phyloP scores from a whole-genome alignment of 2,797 vertebrate species.

The Takifugu rubripes region DNA sequence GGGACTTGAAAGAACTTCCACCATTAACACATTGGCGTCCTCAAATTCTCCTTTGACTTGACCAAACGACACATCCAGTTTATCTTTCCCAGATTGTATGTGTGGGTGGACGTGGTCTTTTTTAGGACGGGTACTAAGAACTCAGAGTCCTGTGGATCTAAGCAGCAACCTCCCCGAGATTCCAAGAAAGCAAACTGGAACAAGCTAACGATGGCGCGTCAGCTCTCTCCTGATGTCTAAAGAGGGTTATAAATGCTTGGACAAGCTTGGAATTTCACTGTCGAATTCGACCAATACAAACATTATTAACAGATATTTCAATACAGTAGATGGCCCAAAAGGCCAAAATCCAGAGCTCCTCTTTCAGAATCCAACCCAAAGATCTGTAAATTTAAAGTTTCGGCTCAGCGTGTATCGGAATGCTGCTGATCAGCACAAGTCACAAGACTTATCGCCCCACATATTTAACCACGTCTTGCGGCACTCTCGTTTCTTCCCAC shows the following conservation, averaged over 20 bases:
- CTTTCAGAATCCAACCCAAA: too few species aligned
- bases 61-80: neutral
- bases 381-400: too few species aligned
- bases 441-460: constrained; percentile 58
- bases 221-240: neutral
- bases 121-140: neutral
- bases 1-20: neutral
- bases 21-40: constrained; percentile 21
- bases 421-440: constrained; percentile 62
- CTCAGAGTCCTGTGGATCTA: neutral
- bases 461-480: constrained; percentile 47
- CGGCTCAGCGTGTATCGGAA: constrained; percentile 24
- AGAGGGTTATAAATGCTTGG: neutral
- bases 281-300: too few species aligned
- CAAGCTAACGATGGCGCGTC: neutral
- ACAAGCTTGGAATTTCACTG: too few species aligned
- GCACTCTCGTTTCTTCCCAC: constrained; percentile 56
- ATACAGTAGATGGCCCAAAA: neutral
- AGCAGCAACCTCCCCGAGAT: neutral
- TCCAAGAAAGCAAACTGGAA: neutral
- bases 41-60: neutral
- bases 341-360: too few species aligned
- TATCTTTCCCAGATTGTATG: neutral
- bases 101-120: neutral
- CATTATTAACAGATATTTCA: neutral